Conservation (phyloP, 2,113 vertebrate species). For the Struthio camelus region DNA sequence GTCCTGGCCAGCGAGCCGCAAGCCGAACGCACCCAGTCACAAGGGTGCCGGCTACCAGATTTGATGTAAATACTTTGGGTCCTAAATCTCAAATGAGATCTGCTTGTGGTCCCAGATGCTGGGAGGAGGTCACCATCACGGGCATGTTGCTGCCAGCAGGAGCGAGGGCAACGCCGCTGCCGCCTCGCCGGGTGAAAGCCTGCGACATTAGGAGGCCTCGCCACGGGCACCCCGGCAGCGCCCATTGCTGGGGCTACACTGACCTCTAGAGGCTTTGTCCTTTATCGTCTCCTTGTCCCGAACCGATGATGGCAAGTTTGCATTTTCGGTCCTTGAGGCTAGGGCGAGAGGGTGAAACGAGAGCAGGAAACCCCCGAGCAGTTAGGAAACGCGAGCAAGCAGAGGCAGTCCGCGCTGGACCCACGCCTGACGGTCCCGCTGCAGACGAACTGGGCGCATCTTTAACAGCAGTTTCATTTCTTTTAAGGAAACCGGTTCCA, state of each 20-base stretch:
- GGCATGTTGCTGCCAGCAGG: no score
- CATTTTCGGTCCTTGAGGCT: neutral
- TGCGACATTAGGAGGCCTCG: no score
- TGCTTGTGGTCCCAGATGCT: conserved; percentile 43
- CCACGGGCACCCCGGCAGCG: no score
- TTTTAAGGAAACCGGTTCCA: neutral
- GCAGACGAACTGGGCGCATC: neutral
- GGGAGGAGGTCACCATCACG: neutral
- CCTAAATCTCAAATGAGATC: conserved; percentile 38
- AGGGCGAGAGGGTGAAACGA: neutral
- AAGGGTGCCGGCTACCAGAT: neutral
- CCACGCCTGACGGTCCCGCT: neutral
- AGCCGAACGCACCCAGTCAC: neutral
- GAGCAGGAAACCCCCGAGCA: neutral
- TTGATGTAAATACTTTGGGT: neutral
- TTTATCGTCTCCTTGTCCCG: neutral
- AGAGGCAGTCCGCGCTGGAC: neutral
- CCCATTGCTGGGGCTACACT: conserved; percentile 29
- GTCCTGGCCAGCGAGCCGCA: neutral
- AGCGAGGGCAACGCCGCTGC: no score
- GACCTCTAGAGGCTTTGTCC: conserved; percentile 57
- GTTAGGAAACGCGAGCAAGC: neutral
- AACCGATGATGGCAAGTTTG: no score
- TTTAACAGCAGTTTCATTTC: neutral
- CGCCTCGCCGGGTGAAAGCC: no score